Base-by-base conservation (phyloP, 2,797 vertebrate species). In the Enoplosus armatus region DNA sequence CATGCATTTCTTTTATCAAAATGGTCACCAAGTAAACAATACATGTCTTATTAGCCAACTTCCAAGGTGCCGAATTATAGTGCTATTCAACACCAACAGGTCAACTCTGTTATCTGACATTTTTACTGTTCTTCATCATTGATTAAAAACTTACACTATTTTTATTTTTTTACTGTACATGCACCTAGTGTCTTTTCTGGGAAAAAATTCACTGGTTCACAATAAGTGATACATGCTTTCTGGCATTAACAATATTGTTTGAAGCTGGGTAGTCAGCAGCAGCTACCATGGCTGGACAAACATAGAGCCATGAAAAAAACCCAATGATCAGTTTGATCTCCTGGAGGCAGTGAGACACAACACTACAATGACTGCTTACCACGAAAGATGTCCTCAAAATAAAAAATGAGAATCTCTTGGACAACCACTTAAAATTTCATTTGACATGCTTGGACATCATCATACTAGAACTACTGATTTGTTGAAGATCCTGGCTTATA, bases 171-270 rank as follows among this genome's bases (percentile, higher is more conserved):
- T 37, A 77, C 58, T 53, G 74, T 56, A n/a, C 67, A 65, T 75
- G 59, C 72, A 60, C 35, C 43, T 2, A 26, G 47, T 65, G 85
- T 65, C 69, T 75, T 75, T 80, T 72, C 67, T 45, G 51, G 67
- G 73, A 83, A 86, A n/a, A 73, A 78, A 75, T 69, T 65, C 77
- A 63, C 61, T 29, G 59, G 61, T 76, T 43, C 59, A 82, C 50
- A 89, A 85, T 85, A 92, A 74, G 80, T 88, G 83, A 89, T 79
- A 9, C 84, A 81, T 67, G 62, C 72, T 85, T 78, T 78, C 65
- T 83, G 76, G 53, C 62, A 78, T 72, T 41, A 53, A 73, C 54
- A 63, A 65, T 70, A 43, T 35, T 74, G 59, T 85, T 82, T 62
- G 39, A 60, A 83, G 50, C 63, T 20, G 26, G 37, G 39, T 63